These are phyloP conservation scores for Mus musculus DNA, from an alignment of 2,113 vertebrate species.

Conservation along the genomic window GRCm39 chr11:96949501-96950000, in stretches of 20 bases:
- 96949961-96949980: constrained; percentile 90
- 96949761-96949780: neutral
- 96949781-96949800: neutral
- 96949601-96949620: neutral
- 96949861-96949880: constrained; percentile 75
- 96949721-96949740: neutral
- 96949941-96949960: constrained; percentile 92
- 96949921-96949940: constrained; percentile 91
- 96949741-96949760: neutral
- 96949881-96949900: constrained; percentile 40
- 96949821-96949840: neutral
- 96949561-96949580: neutral
- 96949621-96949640: neutral
- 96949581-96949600: neutral
- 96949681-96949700: neutral
- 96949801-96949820: neutral
- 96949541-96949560: neutral
- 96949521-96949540: neutral
- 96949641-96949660: neutral
- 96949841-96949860: constrained; percentile 38
- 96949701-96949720: neutral
- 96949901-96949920: constrained; percentile 63
- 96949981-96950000: constrained; percentile 83
- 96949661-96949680: neutral
- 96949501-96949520: neutral